These are phyloP conservation scores for Odontocolon sp. DNA, from an alignment of 2,888 invertebrate species.

Conservation along the genomic window DNA sequence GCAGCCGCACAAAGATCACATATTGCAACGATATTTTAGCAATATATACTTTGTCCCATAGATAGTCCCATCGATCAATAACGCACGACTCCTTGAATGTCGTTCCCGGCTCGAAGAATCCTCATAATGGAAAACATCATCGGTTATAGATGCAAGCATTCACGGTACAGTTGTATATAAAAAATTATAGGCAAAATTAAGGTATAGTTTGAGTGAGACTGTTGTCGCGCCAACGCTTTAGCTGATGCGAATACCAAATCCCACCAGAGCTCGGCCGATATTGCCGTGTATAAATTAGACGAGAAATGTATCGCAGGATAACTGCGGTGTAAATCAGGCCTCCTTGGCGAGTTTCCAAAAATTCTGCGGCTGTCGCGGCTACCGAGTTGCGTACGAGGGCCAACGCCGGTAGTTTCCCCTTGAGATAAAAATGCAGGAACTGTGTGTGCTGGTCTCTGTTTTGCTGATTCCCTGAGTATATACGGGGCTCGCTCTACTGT, in stretches of 20 bases:
- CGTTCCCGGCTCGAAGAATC: background rate
- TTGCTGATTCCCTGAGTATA: constrained; percentile 1
- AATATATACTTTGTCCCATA: background rate
- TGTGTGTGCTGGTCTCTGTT: background rate
- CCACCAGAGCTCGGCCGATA: constrained; percentile 4
- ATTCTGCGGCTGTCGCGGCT: constrained; percentile 39
- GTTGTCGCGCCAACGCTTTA: background rate
- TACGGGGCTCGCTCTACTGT: constrained; percentile 12
- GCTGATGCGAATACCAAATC: constrained; percentile 16
- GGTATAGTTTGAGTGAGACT: background rate
- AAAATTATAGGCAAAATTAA: constrained; percentile 24
- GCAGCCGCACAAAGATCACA: background rate
- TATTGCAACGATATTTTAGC: constrained; percentile 19
- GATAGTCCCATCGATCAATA: background rate
- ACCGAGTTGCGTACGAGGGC: constrained; percentile 9
- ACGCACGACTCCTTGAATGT: background rate
- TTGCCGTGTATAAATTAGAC: constrained; percentile 49
- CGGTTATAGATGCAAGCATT: no score
- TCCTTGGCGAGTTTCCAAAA: constrained; percentile 59
- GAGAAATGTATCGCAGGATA: constrained; percentile 57
- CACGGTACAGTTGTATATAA: background rate
- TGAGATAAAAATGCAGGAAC: constrained; percentile 25
- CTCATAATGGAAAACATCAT: no score
- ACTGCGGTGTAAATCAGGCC: constrained; percentile 58
- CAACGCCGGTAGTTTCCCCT: constrained; percentile 32